These are phyloP conservation scores for Gobio occitaniae DNA, from an alignment of 2,797 vertebrate species.

Conservation along the genomic window DNA sequence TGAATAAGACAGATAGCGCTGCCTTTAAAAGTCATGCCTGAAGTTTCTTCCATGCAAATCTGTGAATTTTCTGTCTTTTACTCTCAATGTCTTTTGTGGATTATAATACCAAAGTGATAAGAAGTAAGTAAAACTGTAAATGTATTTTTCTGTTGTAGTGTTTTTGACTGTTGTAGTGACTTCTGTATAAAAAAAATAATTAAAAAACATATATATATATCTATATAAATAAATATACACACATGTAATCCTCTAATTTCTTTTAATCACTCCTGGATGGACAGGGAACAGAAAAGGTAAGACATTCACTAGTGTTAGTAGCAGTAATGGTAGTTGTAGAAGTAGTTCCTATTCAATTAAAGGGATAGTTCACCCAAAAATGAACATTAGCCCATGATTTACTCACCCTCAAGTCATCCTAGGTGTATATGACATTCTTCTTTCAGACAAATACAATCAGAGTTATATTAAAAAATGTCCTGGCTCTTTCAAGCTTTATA, in stretches of 20 bases:
- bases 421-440: too few relatives aligned
- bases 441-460: too few relatives aligned
- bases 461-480: too few relatives aligned
- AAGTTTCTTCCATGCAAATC: slow-evolving; percentile 12
- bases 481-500: too few relatives aligned
- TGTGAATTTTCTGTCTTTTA: slow-evolving; percentile 25
- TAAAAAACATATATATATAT: too few relatives aligned
- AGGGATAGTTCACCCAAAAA: too few relatives aligned
- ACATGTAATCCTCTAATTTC: slow-evolving; percentile 61
- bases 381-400: too few relatives aligned
- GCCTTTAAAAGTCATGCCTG: not conserved
- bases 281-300: slow-evolving; percentile 96
- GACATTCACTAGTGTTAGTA: slow-evolving; percentile 61
- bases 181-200: not conserved
- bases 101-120: slow-evolving; percentile 6
- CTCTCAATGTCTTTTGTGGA: slow-evolving; percentile 23
- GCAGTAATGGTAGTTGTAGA: not conserved
- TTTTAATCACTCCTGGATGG: slow-evolving; percentile 72
- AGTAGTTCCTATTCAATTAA: not conserved
- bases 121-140: slow-evolving; percentile 20
- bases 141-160: not conserved
- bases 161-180: slow-evolving; percentile 16
- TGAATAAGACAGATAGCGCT: not conserved
- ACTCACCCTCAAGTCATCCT: too few relatives aligned
- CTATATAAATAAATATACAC: not conserved